phyloP scores from a whole-genome alignment of 2,113 vertebrate species.

The Petromus typicus region DNA sequence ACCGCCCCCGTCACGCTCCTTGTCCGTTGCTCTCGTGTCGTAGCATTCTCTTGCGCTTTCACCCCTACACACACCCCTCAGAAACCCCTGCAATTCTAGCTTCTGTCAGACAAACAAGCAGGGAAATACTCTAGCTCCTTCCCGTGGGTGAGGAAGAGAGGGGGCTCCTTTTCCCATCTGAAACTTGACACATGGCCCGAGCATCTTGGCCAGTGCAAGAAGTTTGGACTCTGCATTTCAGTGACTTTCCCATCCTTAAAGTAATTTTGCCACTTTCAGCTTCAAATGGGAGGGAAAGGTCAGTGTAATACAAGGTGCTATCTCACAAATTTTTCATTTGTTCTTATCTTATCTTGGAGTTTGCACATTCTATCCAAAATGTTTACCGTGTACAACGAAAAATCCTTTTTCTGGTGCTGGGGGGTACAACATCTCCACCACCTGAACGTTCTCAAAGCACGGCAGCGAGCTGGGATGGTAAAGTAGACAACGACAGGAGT shows the following conservation, averaged over 20 bases:
- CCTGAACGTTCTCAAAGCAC: not conserved
- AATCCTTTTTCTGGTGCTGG: not conserved
- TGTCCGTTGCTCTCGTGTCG: not conserved
- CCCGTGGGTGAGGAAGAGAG: not conserved
- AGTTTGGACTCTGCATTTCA: not conserved
- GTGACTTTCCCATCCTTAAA: not conserved
- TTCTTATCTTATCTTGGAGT: not conserved
- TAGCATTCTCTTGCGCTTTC: not conserved
- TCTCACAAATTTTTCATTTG: not conserved
- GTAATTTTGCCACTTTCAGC: not conserved
- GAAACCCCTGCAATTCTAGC: not conserved
- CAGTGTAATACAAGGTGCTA: not conserved
- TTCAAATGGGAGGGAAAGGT: not conserved
- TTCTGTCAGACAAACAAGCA: not conserved
- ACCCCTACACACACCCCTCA: fast-evolving
- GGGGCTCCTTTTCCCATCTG: not conserved
- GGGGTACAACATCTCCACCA: too few relatives aligned
- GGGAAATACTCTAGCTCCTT: not conserved
- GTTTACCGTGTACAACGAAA: not conserved
- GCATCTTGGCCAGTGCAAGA: not conserved
- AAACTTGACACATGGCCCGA: not conserved
- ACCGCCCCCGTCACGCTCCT: not conserved
- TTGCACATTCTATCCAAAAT: not conserved
- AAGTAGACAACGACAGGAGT: not conserved
- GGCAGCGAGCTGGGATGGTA: not conserved